These are phyloP conservation scores for Brachylomia viminalis DNA, from an alignment of 2,888 invertebrate genomes.

Conservation along the genomic window DNA sequence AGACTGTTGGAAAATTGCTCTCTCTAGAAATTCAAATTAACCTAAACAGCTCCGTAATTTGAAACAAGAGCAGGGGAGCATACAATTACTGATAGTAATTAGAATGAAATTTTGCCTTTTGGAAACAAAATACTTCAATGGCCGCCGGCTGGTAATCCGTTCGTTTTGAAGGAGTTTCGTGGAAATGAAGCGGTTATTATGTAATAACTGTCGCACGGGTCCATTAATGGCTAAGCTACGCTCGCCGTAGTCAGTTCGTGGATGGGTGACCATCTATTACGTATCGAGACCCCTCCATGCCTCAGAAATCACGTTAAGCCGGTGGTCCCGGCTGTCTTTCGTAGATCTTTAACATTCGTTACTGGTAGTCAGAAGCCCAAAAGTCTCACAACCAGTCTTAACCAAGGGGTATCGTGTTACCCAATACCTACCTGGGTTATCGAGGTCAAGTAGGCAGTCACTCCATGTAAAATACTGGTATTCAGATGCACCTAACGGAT, in stretches of 20 bases:
- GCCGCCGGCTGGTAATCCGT: not conserved
- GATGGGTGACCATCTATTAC: not conserved
- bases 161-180: not conserved
- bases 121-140: slow-evolving; percentile 50
- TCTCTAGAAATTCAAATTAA: slow-evolving; percentile 64
- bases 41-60: slow-evolving; percentile 57
- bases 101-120: slow-evolving; percentile 49
- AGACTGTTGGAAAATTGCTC: slow-evolving; percentile 40
- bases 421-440: too few species aligned
- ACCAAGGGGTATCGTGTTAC: not conserved
- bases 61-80: slow-evolving; percentile 46
- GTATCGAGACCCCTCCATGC: too few species aligned
- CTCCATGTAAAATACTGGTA: too few species aligned
- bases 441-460: too few species aligned
- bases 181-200: not conserved
- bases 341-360: not conserved
- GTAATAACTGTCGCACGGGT: not conserved
- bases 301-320: not conserved
- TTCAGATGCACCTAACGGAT: too few species aligned
- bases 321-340: not conserved
- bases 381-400: not conserved
- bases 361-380: not conserved
- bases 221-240: not conserved
- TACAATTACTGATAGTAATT: slow-evolving; percentile 58
- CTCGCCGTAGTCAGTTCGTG: not conserved